Percentiles rank a stretch among this genome's conserved stretches.
phyloP scores from a whole-genome alignment of 2,797 vertebrate species.

The Agapornis canus region DNA sequence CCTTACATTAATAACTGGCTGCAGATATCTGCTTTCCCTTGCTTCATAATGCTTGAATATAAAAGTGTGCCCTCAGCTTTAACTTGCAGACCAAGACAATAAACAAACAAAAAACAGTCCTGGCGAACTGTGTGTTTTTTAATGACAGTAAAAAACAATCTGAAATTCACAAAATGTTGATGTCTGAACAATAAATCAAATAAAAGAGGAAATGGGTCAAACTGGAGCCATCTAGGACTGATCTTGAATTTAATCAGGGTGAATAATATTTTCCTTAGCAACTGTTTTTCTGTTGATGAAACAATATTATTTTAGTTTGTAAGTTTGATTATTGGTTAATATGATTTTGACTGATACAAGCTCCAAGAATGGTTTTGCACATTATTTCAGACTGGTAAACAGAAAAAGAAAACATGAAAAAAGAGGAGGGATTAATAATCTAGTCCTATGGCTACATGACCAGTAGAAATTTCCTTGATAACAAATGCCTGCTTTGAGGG shows the following conservation, averaged over 20 bases:
- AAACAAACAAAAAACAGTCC: not conserved
- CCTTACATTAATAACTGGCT: slow-evolving; percentile 12
- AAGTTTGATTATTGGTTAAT: slow-evolving; percentile 16
- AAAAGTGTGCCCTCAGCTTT: not conserved
- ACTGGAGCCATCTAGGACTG: not conserved
- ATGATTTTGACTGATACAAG: not conserved
- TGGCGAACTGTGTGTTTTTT: not conserved
- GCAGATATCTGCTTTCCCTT: not conserved
- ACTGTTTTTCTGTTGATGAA: not conserved
- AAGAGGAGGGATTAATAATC: not conserved
- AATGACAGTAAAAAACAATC: slow-evolving; percentile 1
- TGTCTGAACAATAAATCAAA: not conserved
- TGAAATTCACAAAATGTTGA: slow-evolving; percentile 22
- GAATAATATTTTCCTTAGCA: slow-evolving; percentile 42
- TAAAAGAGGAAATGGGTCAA: slow-evolving; percentile 26
- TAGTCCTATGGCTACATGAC: not conserved
- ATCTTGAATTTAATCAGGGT: slow-evolving; percentile 14
- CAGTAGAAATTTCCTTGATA: not conserved
- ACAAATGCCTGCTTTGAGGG: not conserved
- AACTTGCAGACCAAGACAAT: slow-evolving; percentile 8
- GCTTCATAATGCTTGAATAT: not conserved
- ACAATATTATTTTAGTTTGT: not conserved
- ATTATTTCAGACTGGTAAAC: not conserved
- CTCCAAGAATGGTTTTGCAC: not conserved
- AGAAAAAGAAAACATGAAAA: not conserved